Evolutionary conservation across 2,797 vertebrate species (phyloP), one percentile per base, ranked within the genome.

Genomic region (Artibeus lituratus): DNA sequence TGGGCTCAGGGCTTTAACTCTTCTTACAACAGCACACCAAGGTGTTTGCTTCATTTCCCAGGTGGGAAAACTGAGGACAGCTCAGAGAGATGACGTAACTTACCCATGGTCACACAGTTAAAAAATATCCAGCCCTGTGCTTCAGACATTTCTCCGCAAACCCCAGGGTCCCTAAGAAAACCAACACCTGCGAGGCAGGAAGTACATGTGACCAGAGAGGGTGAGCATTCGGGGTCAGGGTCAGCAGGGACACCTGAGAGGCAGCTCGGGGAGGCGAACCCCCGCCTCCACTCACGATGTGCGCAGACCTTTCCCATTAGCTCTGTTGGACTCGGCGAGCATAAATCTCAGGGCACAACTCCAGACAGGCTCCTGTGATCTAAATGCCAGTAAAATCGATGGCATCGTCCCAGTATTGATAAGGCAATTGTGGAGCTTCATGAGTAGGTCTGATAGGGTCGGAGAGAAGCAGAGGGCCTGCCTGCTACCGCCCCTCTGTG

Each of bases 261-360:
- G 32, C 90, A 67, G 94, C 81, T 80, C 35, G 35, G 49, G 93
- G 83, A 15, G 10, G n/a, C 37, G 59, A 69, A n/a, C 92, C 67
- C 87, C 96, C 49, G 0, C 55, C 10, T 9, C 91, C 90, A 51
- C 59, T 24, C 62, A 53, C 65, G 91, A 96, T 97, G 96, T 74
- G 0, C 77, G 77, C 84, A 96, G 92, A 93, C 91, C 4, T 93
- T 84, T 96, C 88, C 97, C 96, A 97, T 97, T 98, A 97, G 91
- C 89, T 53, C 80, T 96, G 97, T 97, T 89, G 10, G 96, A 85
- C 96, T 44, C 21, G 76, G 95, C 96, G 91, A 90, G 95, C 97
- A 93, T 98, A 97, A 97, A 97, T 98, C 97, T 97, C n/a, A 86
- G 96, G 95, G 55, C 65, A 7, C 87, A 53, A 76, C 90, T 98